Base-by-base conservation (phyloP, 2,113 vertebrate genomes). In the Monarcha castaneiventris region DNA sequence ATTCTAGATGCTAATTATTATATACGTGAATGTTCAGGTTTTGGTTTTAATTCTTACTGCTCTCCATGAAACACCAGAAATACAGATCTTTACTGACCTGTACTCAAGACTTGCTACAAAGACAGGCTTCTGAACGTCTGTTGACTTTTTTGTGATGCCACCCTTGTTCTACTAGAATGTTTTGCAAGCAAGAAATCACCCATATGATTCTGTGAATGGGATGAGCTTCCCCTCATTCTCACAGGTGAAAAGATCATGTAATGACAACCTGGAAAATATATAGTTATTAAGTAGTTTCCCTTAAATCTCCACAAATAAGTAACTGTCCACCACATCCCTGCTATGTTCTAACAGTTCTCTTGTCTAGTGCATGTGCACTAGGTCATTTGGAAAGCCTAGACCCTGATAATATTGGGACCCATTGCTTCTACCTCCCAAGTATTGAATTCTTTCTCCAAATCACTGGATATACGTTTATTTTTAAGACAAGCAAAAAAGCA, bases 291-390 rank as follows among this genome's bases (percentile, higher is more conserved):
- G 26, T 59, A 74, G 11, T 27, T 81, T 88, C 26, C 68, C 11
- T 64, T 84, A 75, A 67, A 56, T 84, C 6, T 68, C 58, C 35
- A 63, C 37, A 52, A 44, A 6, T 71, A 20, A 78, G n/a, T 82
- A 75, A 44, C 15, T 85, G 91, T 44, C 30, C 15, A 64, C 20
- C 26, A 48, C 23, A 43, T 22, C 14, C 30, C 12, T 71, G 62
- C 15, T 52, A 10, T 11, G 8, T 73, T 87, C 72, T 30, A 75
- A 85, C 43, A 76, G 43, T 43, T 75, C 29, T 84, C 49, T 59
- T 71, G n/a, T n/a, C n/a, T n/a, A n/a, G n/a, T n/a, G 61, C 11
- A 35, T 20, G 6, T 46, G 6, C 0, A 0, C 11, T 44, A 35
- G 39, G 35, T 51, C 18, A 81, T 71, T 77, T 74, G 52, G 30